A percentile compares a stretch with the other conserved stretches of the same genome.
phyloP scores from a whole-genome alignment of 2,888 invertebrate species.

The Andrena bicolor region DNA sequence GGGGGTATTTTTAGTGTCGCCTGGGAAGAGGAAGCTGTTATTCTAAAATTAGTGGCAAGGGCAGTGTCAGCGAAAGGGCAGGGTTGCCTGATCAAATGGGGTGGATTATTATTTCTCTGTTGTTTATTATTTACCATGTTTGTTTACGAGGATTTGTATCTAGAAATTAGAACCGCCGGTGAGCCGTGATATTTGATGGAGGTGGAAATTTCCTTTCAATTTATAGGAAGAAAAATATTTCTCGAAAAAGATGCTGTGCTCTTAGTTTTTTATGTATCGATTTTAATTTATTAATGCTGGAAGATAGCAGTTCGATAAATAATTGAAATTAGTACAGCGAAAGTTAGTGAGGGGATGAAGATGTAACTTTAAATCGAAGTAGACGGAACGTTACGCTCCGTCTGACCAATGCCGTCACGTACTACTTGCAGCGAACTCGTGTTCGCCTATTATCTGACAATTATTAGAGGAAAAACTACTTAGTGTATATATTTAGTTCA shows the following conservation, averaged over 20 bases:
- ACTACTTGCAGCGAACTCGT: constrained; percentile 18
- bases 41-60: constrained; percentile 14
- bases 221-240: too few relatives aligned
- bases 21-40: constrained; percentile 12
- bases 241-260: too few relatives aligned
- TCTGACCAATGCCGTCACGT: neutral
- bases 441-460: too few relatives aligned
- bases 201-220: too few relatives aligned
- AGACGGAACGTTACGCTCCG: neutral
- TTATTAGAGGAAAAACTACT: too few relatives aligned
- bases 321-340: neutral
- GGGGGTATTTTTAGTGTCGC: constrained; percentile 13
- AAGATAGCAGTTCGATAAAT: too few relatives aligned
- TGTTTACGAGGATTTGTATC: neutral
- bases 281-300: too few relatives aligned
- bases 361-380: neutral
- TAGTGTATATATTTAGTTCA: too few relatives aligned
- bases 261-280: too few relatives aligned
- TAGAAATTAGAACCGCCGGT: too few relatives aligned
- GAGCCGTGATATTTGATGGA: too few relatives aligned
- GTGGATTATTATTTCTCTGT: neutral
- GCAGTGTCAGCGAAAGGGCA: constrained; percentile 7
- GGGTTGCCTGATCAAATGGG: neutral
- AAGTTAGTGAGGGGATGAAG: neutral
- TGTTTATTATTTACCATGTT: neutral